Percentiles rank a stretch among this genome's conserved stretches.
phyloP scores from a whole-genome alignment of 2,888 invertebrate species.

The Mechanitis mazaeus region DNA sequence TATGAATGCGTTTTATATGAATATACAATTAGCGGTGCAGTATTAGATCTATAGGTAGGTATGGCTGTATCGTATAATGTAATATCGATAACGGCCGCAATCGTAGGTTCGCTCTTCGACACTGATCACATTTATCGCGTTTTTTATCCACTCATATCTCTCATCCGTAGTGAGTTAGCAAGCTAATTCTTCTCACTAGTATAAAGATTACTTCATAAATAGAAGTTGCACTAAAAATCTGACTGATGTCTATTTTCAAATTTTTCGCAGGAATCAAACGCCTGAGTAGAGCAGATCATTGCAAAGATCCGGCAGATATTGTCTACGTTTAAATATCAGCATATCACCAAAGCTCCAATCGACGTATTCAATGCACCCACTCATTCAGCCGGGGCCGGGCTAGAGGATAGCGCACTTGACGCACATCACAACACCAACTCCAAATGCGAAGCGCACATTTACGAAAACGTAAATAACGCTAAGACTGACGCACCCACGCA shows the following conservation, averaged over 20 bases:
- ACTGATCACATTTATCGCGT: slow-evolving; percentile 43
- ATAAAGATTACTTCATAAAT: slow-evolving; percentile 48
- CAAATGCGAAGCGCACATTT: slow-evolving; percentile 45
- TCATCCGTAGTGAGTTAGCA: slow-evolving; percentile 54
- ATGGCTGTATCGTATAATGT: slow-evolving; percentile 38
- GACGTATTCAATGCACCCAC: slow-evolving; percentile 66
- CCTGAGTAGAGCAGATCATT: slow-evolving; percentile 93
- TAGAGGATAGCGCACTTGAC: slow-evolving; percentile 65
- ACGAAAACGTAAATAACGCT: slow-evolving; percentile 55
- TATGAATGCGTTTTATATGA: slow-evolving; percentile 67
- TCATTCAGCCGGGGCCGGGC: slow-evolving; percentile 54
- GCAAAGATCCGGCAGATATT: slow-evolving; percentile 88
- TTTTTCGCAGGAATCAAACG: slow-evolving; percentile 87
- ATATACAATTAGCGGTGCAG: slow-evolving; percentile 64
- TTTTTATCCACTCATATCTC: slow-evolving; percentile 43
- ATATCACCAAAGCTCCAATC: slow-evolving; percentile 72
- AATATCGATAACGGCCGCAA: not conserved
- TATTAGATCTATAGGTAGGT: slow-evolving; percentile 48
- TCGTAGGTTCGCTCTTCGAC: slow-evolving; percentile 15
- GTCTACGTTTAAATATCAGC: slow-evolving; percentile 84
- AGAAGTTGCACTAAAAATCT: slow-evolving; percentile 50
- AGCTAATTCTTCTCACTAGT: slow-evolving; percentile 56
- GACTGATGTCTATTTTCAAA: slow-evolving; percentile 63
- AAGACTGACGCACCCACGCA: slow-evolving; percentile 65
- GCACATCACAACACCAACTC: slow-evolving; percentile 47